phyloP scores from a whole-genome alignment of 2,113 vertebrate species.

The Ceyx melanurus region DNA sequence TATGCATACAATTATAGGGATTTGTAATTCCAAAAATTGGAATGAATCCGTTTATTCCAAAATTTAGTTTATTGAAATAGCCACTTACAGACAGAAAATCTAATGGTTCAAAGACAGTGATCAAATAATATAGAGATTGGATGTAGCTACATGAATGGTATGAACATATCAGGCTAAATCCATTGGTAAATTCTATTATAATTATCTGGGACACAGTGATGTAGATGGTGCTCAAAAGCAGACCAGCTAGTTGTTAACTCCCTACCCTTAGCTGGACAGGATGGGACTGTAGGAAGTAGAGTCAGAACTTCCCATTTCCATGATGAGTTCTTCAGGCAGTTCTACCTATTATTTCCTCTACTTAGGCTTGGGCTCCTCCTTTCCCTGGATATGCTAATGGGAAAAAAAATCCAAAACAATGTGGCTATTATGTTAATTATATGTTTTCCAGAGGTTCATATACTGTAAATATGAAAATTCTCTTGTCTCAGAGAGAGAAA shows the following conservation, averaged over 20 bases:
- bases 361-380: background rate
- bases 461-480: background rate
- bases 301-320: background rate
- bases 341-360: background rate
- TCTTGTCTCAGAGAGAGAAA: background rate
- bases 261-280: background rate
- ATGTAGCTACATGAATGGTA: background rate
- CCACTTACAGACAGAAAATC: background rate
- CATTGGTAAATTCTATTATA: background rate
- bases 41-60: background rate
- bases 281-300: background rate
- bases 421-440: background rate
- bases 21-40: background rate
- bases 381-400: background rate
- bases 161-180: background rate
- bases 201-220: background rate
- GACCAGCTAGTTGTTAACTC: background rate
- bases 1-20: background rate
- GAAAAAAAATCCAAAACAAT: background rate
- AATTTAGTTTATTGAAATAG: background rate
- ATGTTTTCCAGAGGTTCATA: background rate
- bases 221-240: background rate
- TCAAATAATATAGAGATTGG: background rate
- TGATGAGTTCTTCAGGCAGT: background rate
- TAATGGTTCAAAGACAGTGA: background rate